Percentiles rank a stretch among this genome's conserved stretches.
Conservation (phyloP, 2,888 invertebrate species). For the Drosophila testacea region DNA sequence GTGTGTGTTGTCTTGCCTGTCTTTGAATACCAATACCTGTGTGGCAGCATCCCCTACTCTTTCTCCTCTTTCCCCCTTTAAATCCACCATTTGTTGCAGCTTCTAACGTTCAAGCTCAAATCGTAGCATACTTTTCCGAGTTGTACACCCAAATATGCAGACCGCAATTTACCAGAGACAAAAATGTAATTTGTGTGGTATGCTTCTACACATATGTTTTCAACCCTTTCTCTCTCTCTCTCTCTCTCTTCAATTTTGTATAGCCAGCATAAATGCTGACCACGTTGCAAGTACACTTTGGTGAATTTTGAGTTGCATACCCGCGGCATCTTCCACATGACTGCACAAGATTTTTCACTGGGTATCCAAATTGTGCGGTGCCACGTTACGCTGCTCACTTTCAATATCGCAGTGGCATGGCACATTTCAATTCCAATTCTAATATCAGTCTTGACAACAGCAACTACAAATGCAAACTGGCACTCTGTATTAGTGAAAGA, state of each 20-base stretch:
- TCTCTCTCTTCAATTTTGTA: neutral
- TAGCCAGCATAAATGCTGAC: slow-evolving; percentile 43
- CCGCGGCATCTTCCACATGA: slow-evolving; percentile 38
- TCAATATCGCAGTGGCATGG: slow-evolving; percentile 48
- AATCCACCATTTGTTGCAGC: neutral
- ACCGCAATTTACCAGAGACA: slow-evolving; percentile 60
- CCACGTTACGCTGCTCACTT: slow-evolving; percentile 41
- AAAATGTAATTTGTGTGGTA: slow-evolving; percentile 60
- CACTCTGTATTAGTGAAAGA: slow-evolving; percentile 35
- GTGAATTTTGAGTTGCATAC: slow-evolving; percentile 19
- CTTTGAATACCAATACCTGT: slow-evolving; percentile 40
- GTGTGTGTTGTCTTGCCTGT: slow-evolving; percentile 5
- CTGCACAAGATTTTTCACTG: slow-evolving; percentile 6
- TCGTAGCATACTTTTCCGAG: slow-evolving; percentile 54
- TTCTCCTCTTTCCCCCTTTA: neutral
- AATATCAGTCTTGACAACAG: slow-evolving; percentile 55
- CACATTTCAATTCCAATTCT: slow-evolving; percentile 55
- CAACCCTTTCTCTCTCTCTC: neutral
- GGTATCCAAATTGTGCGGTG: neutral
- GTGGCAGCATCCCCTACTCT: neutral
- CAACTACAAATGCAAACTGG: slow-evolving; percentile 43
- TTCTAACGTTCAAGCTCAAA: slow-evolving; percentile 18
- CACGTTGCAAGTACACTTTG: slow-evolving; percentile 30
- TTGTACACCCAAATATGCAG: slow-evolving; percentile 50
- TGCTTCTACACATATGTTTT: slow-evolving; percentile 35